Base-by-base conservation (phyloP, 2,797 vertebrate species). In the Cuculus canorus region DNA sequence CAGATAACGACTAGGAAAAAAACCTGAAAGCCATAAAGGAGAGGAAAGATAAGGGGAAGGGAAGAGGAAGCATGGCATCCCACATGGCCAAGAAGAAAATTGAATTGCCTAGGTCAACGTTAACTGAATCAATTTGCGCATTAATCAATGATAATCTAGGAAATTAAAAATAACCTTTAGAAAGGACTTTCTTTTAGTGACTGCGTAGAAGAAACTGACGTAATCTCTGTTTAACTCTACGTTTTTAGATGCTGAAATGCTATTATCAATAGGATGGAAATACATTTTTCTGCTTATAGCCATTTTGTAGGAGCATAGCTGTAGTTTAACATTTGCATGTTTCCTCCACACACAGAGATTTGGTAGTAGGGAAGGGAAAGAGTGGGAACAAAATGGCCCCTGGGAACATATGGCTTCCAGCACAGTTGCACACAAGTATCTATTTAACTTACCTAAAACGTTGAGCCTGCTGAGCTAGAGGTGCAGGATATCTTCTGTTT, bases 401-500 rank as follows among this genome's bases (percentile, higher is more conserved):
- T 7, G 2, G 37, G 22, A 91, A 43, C 50, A n/a, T 3, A 10
- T 10, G 9, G 43, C 57, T 76, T 71, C 61, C 23, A 91, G 39
- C 59, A 90, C 9, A 68, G 50, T 7, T 25, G 85, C 39, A 92
- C 12, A 77, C 8, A 17, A 71, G 7, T 39, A 92, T 25, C 8
- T 57, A 94, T 59, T 8, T 79, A 52, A 97, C 98, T 98, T 98
- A 99, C 99, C 99, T 98, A 98, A 99, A 99, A 96, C 99, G 98
- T 88, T 99, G 99, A 96, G 99, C 99, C 98, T 99, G 99, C 98
- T 99, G 99, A 97, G 99, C 98, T 92, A 99, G 98, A 73, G 99
- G 99, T 97, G 99, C 98, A 2, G 99, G 99, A 97, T 99, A 99
- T 97, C 99, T 98, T 98, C 99, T 98, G 98, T 99, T 99, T 97